phyloP scores from a whole-genome alignment of 2,888 invertebrate genomes.

The Coelogynopora nodosa region DNA sequence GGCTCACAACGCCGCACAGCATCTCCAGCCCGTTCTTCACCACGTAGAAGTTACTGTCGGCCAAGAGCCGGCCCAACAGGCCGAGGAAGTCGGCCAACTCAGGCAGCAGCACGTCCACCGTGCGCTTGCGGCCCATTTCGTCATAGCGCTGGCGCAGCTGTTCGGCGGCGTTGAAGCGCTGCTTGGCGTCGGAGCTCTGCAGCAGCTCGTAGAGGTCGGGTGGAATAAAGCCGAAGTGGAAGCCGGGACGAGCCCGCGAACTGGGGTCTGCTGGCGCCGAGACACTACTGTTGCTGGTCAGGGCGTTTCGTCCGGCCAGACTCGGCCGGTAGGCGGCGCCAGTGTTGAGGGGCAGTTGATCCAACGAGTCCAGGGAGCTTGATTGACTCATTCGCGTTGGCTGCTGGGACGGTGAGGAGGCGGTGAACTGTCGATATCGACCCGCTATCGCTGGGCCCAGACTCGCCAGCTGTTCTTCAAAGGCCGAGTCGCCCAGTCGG shows the following conservation, averaged over 20 bases:
- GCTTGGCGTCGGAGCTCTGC: not conserved
- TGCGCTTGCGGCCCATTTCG: not conserved
- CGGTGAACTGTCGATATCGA: not conserved
- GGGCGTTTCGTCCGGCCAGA: not conserved
- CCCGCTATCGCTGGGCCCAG: not conserved
- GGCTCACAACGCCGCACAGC: slow-evolving; percentile 61
- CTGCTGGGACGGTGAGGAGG: too few species aligned
- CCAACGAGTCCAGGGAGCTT: not conserved
- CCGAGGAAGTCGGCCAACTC: slow-evolving; percentile 68
- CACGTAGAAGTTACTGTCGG: slow-evolving; percentile 67
- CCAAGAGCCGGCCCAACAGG: slow-evolving; percentile 66
- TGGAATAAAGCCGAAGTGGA: not conserved
- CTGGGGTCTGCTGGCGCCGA: not conserved
- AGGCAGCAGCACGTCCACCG: slow-evolving; percentile 63
- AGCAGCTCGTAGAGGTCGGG: not conserved
- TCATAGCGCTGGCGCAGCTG: not conserved
- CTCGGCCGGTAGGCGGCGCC: not conserved
- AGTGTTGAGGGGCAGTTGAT: not conserved
- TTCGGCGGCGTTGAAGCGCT: not conserved
- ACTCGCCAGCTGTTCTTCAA: not conserved
- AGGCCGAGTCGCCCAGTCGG: not conserved
- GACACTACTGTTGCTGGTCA: not conserved
- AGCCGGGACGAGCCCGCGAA: not conserved
- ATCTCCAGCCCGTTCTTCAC: slow-evolving; percentile 64
- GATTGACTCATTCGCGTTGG: not conserved